These are phyloP conservation scores for Morelia viridis DNA, from an alignment of 2,797 vertebrate genomes.

Conservation along the genomic window DNA sequence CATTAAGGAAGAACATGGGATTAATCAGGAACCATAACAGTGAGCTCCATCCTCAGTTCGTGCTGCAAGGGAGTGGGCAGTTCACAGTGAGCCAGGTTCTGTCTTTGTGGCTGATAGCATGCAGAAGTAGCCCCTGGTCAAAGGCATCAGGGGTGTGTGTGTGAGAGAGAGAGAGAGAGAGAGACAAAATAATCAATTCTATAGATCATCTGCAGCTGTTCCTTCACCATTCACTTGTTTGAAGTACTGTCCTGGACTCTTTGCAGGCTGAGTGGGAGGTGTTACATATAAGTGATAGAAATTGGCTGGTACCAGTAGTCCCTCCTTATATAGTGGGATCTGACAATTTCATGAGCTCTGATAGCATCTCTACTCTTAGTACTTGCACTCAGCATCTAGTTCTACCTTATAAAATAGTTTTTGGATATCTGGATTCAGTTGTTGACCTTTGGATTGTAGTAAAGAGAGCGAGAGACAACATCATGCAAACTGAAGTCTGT, in stretches of 20 bases:
- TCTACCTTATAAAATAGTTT: not conserved
- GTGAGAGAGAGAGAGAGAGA: no score
- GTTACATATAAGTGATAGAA: not conserved
- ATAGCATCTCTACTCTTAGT: not conserved
- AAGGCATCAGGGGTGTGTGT: no score
- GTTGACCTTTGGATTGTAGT: not conserved
- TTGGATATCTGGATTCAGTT: not conserved
- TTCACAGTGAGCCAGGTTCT: no score
- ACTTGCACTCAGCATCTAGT: not conserved
- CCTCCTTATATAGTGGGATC: not conserved
- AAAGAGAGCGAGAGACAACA: not conserved
- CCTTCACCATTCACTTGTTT: no score
- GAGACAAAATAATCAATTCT: no score
- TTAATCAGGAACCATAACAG: no score
- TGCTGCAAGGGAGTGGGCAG: no score
- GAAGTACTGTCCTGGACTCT: not conserved
- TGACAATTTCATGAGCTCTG: not conserved
- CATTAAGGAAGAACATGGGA: no score
- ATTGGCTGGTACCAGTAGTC: not conserved
- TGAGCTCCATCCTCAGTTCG: no score
- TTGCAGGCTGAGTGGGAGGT: not conserved
- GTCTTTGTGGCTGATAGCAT: no score
- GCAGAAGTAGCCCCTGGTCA: no score
- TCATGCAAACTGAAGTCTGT: not conserved
- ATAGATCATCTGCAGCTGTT: no score